phyloP scores from a whole-genome alignment of 2,797 vertebrate genomes.

The Vespertilio murinus region DNA sequence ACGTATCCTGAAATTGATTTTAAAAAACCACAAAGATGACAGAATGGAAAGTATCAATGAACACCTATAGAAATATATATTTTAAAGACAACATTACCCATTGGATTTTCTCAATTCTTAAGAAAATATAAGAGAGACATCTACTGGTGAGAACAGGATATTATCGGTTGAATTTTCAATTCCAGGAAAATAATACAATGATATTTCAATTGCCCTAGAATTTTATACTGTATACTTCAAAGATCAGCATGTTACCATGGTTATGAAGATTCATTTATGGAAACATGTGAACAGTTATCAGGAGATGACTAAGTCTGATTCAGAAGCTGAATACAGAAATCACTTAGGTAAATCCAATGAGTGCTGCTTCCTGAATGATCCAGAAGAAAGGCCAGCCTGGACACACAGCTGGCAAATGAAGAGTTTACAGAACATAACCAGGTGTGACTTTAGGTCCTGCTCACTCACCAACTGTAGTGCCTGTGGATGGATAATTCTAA shows the following conservation, averaged over 20 bases:
- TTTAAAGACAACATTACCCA: fast-evolving
- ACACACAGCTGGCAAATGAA: no score
- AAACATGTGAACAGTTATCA: background rate
- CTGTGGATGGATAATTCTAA: background rate
- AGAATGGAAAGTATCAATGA: background rate
- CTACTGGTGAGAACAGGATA: conserved; percentile 74
- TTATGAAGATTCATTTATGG: background rate
- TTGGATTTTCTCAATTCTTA: conserved; percentile 4
- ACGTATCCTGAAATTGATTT: background rate
- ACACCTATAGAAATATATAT: background rate
- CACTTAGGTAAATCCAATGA: background rate
- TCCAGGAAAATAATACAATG: background rate
- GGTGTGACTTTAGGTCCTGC: fast-evolving
- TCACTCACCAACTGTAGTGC: background rate
- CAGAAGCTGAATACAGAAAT: background rate
- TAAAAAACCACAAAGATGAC: background rate
- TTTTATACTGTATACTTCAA: background rate
- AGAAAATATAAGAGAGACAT: conserved; percentile 80
- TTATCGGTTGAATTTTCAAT: background rate
- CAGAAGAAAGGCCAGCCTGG: background rate
- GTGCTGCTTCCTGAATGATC: background rate
- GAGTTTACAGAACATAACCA: background rate
- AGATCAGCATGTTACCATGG: background rate
- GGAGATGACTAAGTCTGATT: background rate
- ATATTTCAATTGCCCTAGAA: background rate